A percentile compares a stretch with the other conserved stretches of the same genome.
phyloP scores from a whole-genome alignment of 2,113 vertebrate genomes.

The Bucco capensis region DNA sequence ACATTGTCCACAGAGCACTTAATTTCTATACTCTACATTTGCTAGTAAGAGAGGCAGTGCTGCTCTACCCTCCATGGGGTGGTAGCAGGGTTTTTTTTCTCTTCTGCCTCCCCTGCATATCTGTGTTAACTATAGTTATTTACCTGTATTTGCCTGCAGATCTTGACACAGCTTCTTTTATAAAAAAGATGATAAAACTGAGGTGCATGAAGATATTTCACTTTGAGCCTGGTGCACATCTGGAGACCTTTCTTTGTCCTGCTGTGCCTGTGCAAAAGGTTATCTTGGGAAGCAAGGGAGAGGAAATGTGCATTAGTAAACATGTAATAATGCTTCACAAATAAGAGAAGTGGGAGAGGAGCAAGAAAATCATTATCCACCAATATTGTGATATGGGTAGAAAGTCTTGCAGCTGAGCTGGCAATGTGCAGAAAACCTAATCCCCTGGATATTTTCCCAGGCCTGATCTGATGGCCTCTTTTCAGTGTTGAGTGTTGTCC shows the following conservation, averaged over 20 bases:
- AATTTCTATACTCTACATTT: not conserved
- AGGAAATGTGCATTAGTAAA: not conserved
- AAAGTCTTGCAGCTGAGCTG: not conserved
- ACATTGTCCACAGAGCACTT: not conserved
- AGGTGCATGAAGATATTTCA: conserved; percentile 6
- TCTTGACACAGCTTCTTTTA: not conserved
- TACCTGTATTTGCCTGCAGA: conserved; percentile 38
- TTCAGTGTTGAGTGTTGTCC: not conserved
- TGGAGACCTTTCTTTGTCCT: conserved; percentile 24
- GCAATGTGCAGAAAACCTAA: not conserved
- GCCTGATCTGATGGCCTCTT: not conserved
- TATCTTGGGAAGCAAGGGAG: not conserved
- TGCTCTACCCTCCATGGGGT: not conserved
- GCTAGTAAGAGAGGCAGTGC: not conserved
- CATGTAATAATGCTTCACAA: not conserved
- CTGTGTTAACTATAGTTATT: conserved; percentile 42
- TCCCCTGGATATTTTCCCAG: not conserved
- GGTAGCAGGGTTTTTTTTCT: not conserved
- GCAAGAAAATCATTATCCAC: not conserved
- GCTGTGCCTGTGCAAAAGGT: not conserved
- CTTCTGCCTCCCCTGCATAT: not conserved
- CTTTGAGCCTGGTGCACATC: not conserved
- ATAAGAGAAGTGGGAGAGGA: not conserved
- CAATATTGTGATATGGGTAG: not conserved
- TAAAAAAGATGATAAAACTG: conserved; percentile 44